Evolutionary conservation across 2,113 vertebrate genomes (phyloP), one percentile per base, ranked within the genome.

Genomic region (Oplegnathus fasciatus): DNA sequence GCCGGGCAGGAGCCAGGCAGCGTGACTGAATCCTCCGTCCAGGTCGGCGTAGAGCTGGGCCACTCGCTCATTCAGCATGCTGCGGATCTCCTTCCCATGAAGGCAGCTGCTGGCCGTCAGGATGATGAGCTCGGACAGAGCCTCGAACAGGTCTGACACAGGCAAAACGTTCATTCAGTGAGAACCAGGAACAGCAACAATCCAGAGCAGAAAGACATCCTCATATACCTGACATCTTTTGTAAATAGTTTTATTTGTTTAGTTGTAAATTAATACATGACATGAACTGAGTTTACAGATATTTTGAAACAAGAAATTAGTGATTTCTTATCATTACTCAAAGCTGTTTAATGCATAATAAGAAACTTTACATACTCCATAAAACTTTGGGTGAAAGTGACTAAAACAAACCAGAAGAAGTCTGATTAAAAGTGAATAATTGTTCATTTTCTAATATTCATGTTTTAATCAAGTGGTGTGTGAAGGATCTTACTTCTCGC

Each of bases 61-160:
- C 86, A 99, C 97, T 52, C 94, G 93, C 92, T 98, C 97, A 0
- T 96, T 87, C 79, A 99, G 93, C 83, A 98, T 90, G 83, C 95
- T 92, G 80, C 98, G 96, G 86, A 99, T 98, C 86, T 99, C 98
- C 64, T 96, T 97, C 52, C 98, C 98, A 0, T 99, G 98, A 18
- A 99, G 95, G 90, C 98, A 99, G 26, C 96, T 96, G 82, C 98
- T 99, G 24, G 98, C 98, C 0, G 98, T 99, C 93, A 99, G 93
- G 95, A 99, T 99, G 71, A 99, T 99, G 26, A 99, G 96, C 94
- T 99, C 98, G 0, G 98, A 97, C 80, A 99, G 81, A 24, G 98
- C 97, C 92, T 98, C 97, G 83, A 99, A 99, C 72, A 99, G 94
- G 86, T 99, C 98, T 99, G 88, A 83, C 7, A n/a, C n/a, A 30